phyloP scores from a whole-genome alignment of 1,140 invertebrate species.

The Drosophila tsacasi region DNA sequence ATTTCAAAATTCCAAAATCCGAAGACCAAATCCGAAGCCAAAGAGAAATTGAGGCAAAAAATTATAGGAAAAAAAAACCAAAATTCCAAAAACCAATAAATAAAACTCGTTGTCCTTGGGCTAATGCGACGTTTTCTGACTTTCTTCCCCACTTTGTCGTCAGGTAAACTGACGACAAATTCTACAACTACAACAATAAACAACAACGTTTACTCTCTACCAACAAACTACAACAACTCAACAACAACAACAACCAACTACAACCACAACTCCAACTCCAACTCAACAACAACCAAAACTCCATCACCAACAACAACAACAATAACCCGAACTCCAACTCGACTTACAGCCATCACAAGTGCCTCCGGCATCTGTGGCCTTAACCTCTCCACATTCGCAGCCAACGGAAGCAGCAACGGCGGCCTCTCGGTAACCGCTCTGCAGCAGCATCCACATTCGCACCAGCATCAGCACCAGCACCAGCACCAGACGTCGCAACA shows the following conservation, averaged over 20 bases:
- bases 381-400: constrained; percentile 80
- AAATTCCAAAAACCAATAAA: constrained; percentile 38
- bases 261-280: constrained; percentile 50
- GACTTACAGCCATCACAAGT: constrained; percentile 71
- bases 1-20: constrained; percentile 13
- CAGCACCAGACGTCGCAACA: constrained; percentile 27
- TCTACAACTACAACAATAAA: constrained; percentile 71
- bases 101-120: constrained; percentile 81
- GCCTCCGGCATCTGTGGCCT: constrained; percentile 82
- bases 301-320: constrained; percentile 51
- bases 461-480: constrained; percentile 36
- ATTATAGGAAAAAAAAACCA: constrained; percentile 5
- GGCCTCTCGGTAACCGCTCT: constrained; percentile 43
- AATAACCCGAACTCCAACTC: constrained; percentile 49
- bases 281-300: constrained; percentile 48
- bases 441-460: constrained; percentile 23
- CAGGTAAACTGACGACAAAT: constrained; percentile 85
- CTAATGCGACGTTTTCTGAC: constrained; percentile 85
- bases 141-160: constrained; percentile 85
- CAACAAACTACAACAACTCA: constrained; percentile 29
- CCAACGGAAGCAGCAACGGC: constrained; percentile 68
- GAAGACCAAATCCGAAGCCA: constrained; percentile 13
- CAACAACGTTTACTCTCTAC: constrained; percentile 50
- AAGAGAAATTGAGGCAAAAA: constrained; percentile 49
- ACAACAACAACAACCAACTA: constrained; percentile 48